Evolutionary conservation across 2,797 vertebrate species (phyloP), one percentile per base, ranked within the genome.

Genomic region (Podargus strigoides): DNA sequence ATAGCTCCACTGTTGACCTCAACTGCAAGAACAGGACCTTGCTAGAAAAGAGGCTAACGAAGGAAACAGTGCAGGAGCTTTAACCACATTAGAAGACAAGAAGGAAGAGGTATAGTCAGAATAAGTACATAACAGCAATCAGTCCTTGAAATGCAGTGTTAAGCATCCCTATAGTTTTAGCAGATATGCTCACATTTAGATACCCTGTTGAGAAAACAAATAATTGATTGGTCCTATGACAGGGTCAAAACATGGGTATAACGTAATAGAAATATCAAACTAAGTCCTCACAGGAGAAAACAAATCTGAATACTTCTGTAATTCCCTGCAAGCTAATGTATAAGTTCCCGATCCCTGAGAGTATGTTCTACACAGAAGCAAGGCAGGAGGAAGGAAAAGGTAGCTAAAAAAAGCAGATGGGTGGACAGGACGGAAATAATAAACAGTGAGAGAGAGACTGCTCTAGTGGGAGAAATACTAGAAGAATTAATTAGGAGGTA

Each of bases 331-430:
- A 91, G 44, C 6, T 32, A 69, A 52, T 49, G 52, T 75, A 24
- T 53, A 92, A 64, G 8, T 42, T 84, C 32, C 67, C 69, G 23
- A 53, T 90, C 56, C 47, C 20, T 68, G 14, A 20, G 50, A 63
- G 6, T 30, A 39, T 15, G 7, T 68, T 94, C 76, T 64, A 68
- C 15, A 37, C 44, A 87, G 76, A 90, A 95, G 85, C 23, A 62
- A 86, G 46, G 59, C 20, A 19, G 37, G 11, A 95, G 37, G 87
- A 95, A 96, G 58, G 81, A 96, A 96, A 90, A 94, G 42, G 60
- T 55, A 68, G 77, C 74, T 94, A 62, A 88, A 85, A 92, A 77
- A 87, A 89, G 34, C 69, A 86, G 47, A 75, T 80, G 56, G 49
- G 30, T 76, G 32, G 47, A 64, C 75, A 91, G 46, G 58, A 74